Conservation (phyloP, 2,888 invertebrate species). For the Pterostichus niger region DNA sequence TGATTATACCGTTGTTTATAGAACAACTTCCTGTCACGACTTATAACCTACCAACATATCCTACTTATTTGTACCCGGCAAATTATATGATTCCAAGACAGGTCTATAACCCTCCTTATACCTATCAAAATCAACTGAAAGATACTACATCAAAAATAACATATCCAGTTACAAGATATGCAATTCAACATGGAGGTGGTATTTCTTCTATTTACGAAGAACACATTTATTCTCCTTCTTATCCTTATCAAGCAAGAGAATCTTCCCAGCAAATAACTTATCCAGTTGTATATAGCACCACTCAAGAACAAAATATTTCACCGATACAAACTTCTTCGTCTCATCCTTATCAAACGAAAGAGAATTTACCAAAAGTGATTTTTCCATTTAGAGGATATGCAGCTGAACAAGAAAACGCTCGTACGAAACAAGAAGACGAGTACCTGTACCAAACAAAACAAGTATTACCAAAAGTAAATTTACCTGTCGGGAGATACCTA, state of each 20-base stretch:
- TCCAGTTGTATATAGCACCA: no score
- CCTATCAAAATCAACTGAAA: no score
- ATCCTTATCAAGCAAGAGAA: no score
- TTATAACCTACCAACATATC: not conserved
- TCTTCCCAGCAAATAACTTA: no score
- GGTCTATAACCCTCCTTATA: not conserved
- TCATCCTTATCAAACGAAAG: not conserved
- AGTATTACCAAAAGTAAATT: not conserved
- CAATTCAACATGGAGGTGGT: no score
- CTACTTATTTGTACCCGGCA: not conserved
- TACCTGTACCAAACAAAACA: not conserved
- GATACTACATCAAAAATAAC: no score
- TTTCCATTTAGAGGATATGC: not conserved
- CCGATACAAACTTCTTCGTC: not conserved
- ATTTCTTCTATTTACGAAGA: no score
- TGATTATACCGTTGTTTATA: slow-evolving; percentile 1
- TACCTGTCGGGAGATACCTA: not conserved
- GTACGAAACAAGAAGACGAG: not conserved
- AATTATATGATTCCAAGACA: not conserved
- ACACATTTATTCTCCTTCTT: no score
- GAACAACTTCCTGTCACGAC: not conserved
- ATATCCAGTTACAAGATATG: no score
- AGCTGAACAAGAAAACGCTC: not conserved
- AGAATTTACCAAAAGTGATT: not conserved
- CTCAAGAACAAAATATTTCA: no score